Evolutionary conservation across 1,140 invertebrate genomes (phyloP).

Genomic region (Drosophila bipectinata): DNA sequence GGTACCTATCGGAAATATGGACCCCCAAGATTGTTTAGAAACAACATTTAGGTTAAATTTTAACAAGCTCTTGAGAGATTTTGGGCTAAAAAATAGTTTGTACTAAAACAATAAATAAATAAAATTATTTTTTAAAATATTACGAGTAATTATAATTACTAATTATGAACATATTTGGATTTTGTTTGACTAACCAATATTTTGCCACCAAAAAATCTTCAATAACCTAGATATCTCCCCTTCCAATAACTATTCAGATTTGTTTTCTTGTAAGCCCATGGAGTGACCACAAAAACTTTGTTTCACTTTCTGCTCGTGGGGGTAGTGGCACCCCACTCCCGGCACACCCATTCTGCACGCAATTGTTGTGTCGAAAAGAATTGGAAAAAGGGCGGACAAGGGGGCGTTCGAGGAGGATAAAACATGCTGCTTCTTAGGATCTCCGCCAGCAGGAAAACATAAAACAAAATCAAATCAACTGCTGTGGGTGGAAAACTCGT

Average conservation of each 20-base stretch:
- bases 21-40: slow-evolving; percentile 10
- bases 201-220: background rate
- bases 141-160: no score
- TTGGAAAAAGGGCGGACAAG: slow-evolving; percentile 28
- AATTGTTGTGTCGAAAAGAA: slow-evolving; percentile 53
- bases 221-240: background rate
- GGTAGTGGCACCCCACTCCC: slow-evolving; percentile 4
- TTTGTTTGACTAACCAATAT: no score
- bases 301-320: slow-evolving; percentile 21
- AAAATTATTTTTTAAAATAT: background rate
- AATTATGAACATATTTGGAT: no score
- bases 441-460: slow-evolving; percentile 69
- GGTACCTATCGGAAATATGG: slow-evolving; percentile 16
- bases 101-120: no score
- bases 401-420: slow-evolving; percentile 15
- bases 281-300: slow-evolving; percentile 71
- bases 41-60: no score
- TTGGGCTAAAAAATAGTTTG: no score
- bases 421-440: slow-evolving; percentile 36
- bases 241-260: slow-evolving; percentile 32
- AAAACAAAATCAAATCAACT: slow-evolving; percentile 81
- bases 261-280: slow-evolving; percentile 49
- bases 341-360: slow-evolving; percentile 29
- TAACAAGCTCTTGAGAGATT: no score
- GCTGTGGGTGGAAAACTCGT: slow-evolving; percentile 28